Conservation (phyloP, 2,888 invertebrate species). For the Lasioglossum oenotherae region DNA sequence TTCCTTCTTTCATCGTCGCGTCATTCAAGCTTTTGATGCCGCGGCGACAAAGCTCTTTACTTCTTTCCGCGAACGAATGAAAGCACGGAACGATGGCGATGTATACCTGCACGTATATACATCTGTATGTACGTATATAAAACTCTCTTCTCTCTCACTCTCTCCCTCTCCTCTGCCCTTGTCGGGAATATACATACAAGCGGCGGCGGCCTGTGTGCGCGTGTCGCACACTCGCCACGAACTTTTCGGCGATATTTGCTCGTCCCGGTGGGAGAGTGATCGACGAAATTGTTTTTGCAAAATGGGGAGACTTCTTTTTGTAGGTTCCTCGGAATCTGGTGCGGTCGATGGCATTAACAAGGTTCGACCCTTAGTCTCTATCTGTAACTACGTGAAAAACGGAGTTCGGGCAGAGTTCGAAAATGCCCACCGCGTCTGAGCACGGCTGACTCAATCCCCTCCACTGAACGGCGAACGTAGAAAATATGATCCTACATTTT, state of each 20-base stretch:
- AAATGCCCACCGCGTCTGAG: background rate
- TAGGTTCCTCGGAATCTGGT: background rate
- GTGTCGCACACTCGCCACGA: constrained; percentile 40
- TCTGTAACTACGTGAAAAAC: too few relatives aligned
- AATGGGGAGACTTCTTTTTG: background rate
- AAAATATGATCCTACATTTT: background rate
- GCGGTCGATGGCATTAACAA: background rate
- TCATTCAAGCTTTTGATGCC: constrained; percentile 80
- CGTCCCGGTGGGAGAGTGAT: constrained; percentile 49
- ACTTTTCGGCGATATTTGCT: constrained; percentile 66
- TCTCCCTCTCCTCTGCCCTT: constrained; percentile 11
- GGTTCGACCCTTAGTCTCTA: background rate
- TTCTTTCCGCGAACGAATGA: constrained; percentile 76
- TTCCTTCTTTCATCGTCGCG: constrained; percentile 79
- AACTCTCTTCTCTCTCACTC: constrained; percentile 17
- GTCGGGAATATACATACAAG: constrained; percentile 2
- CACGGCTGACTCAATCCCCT: background rate
- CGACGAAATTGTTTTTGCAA: constrained; percentile 22
- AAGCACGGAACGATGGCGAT: constrained; percentile 75
- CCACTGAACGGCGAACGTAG: background rate
- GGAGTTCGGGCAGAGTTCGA: background rate
- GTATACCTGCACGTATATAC: constrained; percentile 66
- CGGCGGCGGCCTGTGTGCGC: constrained; percentile 26
- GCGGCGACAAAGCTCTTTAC: constrained; percentile 79
- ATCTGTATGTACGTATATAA: constrained; percentile 49